A percentile compares a stretch with the other conserved stretches of the same genome.
phyloP scores from a whole-genome alignment of 2,888 invertebrate genomes.

The Anagyrus pseudococci region DNA sequence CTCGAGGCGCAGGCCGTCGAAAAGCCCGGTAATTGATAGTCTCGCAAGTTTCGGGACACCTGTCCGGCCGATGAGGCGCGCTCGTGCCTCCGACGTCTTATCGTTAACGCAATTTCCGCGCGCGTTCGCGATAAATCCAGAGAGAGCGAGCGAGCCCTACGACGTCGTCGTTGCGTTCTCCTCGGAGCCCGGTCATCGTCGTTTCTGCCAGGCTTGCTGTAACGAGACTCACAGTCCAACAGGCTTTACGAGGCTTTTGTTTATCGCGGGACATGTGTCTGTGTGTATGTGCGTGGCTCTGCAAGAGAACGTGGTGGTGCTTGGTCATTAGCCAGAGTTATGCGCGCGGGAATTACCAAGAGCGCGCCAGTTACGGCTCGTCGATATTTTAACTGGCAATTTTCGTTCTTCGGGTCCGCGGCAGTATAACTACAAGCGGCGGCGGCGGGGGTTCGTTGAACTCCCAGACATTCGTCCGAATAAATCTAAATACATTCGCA shows the following conservation, averaged over 20 bases:
- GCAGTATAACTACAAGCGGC: background rate
- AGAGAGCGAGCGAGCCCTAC: background rate
- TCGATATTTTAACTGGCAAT: constrained; percentile 23
- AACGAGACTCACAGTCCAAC: background rate
- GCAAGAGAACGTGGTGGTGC: background rate
- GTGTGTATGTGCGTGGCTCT: background rate
- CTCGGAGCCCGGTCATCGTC: no score
- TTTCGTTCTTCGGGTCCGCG: constrained; percentile 10
- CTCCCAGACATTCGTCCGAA: no score
- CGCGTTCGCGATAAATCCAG: constrained; percentile 4
- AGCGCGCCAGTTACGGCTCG: constrained; percentile 6
- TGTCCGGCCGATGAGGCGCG: constrained; percentile 18
- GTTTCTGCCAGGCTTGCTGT: no score
- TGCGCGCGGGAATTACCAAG: background rate
- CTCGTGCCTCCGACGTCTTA: background rate
- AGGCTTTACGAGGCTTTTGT: constrained; percentile 18
- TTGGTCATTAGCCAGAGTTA: constrained; percentile 1
- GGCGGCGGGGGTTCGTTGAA: background rate
- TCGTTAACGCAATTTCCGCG: constrained; percentile 10
- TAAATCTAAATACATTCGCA: no score
- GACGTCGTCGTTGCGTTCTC: no score
- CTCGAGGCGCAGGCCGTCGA: no score
- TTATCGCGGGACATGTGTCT: no score
- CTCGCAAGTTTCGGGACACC: constrained; percentile 19
- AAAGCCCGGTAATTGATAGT: constrained; percentile 12